These are phyloP conservation scores for Balaenoptera acutorostrata DNA, from an alignment of 2,113 vertebrate species.

Conservation along the genomic window DNA sequence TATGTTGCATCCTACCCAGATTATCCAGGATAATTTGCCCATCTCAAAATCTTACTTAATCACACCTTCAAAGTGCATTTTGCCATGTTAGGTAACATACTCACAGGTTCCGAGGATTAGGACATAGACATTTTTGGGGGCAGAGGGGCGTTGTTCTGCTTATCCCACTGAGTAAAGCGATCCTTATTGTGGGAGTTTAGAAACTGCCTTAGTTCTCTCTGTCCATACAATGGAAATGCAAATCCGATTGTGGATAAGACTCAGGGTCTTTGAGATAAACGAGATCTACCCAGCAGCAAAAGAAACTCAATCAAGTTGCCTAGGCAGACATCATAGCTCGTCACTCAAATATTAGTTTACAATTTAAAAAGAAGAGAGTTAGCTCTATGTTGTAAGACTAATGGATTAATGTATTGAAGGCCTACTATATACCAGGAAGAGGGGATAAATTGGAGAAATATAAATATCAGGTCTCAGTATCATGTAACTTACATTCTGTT, in stretches of 20 bases:
- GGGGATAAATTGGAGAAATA: neutral
- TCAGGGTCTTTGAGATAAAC: neutral
- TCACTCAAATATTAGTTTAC: neutral
- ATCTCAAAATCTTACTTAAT: neutral
- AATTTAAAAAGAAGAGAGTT: neutral
- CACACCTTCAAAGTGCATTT: neutral
- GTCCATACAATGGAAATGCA: neutral
- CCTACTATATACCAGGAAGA: neutral
- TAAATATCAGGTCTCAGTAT: neutral
- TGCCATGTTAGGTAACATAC: neutral
- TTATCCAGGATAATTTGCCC: neutral
- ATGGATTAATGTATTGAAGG: neutral
- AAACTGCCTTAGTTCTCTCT: neutral
- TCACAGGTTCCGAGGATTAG: neutral
- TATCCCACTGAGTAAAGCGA: neutral
- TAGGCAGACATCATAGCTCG: too few relatives aligned
- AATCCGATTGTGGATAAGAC: neutral
- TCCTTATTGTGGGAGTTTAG: neutral
- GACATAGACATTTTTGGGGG: fast-evolving
- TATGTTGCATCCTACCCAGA: neutral
- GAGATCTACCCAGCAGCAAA: neutral
- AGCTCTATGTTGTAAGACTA: neutral
- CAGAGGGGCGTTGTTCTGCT: too few relatives aligned
- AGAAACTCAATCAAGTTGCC: neutral
- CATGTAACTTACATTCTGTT: neutral